Conservation (phyloP, 2,888 invertebrate species). For the Spialia ferax region DNA sequence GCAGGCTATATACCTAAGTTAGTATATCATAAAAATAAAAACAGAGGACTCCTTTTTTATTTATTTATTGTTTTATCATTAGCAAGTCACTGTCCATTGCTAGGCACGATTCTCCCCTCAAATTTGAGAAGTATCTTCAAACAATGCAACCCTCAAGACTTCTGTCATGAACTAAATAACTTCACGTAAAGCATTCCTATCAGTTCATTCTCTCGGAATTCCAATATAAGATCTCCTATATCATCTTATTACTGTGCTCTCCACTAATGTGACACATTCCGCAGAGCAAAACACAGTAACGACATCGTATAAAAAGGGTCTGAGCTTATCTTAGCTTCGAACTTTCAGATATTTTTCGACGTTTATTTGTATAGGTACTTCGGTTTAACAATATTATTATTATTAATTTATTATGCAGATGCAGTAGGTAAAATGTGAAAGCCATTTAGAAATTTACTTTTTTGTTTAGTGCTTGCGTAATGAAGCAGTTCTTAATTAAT, state of each 20-base stretch:
- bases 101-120: too few relatives aligned
- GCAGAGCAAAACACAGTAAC: conserved; percentile 32
- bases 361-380: neutral
- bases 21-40: too few relatives aligned
- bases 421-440: too few relatives aligned
- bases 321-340: neutral
- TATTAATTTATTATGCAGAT: too few relatives aligned
- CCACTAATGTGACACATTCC: conserved; percentile 37
- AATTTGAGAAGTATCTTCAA: neutral
- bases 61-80: too few relatives aligned
- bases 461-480: too few relatives aligned
- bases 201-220: conserved; percentile 33
- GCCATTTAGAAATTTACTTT: too few relatives aligned
- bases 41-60: too few relatives aligned
- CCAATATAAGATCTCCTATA: conserved; percentile 32
- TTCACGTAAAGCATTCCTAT: conserved; percentile 3
- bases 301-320: conserved; percentile 28
- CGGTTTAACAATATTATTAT: neutral
- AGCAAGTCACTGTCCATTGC: too few relatives aligned
- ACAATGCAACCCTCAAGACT: neutral
- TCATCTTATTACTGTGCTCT: conserved; percentile 28
- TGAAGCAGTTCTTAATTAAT: too few relatives aligned
- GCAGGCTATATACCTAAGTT: too few relatives aligned
- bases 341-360: too few relatives aligned
- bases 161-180: neutral